Evolutionary conservation across 2,113 vertebrate genomes (phyloP).

Genomic region (Mus spicilegus): DNA sequence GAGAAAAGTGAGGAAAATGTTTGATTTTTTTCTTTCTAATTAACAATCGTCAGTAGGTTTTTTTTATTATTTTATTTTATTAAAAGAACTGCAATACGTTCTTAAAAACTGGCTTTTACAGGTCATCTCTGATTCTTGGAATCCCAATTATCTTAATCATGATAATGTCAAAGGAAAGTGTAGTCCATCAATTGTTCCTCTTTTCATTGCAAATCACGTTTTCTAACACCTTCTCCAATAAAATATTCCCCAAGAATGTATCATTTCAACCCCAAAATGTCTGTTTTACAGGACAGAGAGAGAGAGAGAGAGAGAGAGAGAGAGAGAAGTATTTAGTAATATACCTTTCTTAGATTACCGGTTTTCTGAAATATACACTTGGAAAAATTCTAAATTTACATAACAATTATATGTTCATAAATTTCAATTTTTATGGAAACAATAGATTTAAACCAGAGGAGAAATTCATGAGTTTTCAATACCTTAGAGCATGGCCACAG

Average conservation of each 20-base stretch:
- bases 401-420: neutral
- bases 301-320: no score
- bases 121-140: neutral
- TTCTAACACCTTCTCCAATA: neutral
- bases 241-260: neutral
- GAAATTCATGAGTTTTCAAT: neutral
- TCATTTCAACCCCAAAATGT: neutral
- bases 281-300: neutral
- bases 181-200: neutral
- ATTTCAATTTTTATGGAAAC: conserved; percentile 7
- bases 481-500: neutral
- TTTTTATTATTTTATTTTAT: neutral
- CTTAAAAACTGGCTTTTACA: conserved; percentile 30
- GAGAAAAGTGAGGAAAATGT: neutral
- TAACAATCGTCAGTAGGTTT: neutral
- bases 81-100: neutral
- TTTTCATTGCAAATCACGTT: neutral
- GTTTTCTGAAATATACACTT: conserved; percentile 45
- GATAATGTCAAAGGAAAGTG: neutral
- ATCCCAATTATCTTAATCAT: neutral
- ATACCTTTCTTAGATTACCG: neutral
- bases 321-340: neutral
- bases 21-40: neutral
- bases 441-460: conserved; percentile 14
- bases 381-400: neutral